Evolutionary conservation across 1,140 invertebrate species (phyloP).

Genomic region (Caenorhabditis tropicalis): DNA sequence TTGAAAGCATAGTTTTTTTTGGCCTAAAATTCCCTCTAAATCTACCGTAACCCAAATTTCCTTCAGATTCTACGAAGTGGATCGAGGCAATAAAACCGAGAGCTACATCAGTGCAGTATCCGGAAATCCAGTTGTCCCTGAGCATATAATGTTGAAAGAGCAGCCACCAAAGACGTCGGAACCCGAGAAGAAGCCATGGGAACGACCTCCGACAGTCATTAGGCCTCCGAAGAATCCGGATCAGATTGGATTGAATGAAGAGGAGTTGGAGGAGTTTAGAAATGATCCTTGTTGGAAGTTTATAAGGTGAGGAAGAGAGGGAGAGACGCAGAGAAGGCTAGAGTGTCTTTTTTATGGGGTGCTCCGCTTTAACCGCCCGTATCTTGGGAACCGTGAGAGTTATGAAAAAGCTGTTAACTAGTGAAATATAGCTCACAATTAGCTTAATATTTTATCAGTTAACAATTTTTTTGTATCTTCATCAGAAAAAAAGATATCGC

Average conservation of each 20-base stretch:
- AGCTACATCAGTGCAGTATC: slow-evolving; percentile 56
- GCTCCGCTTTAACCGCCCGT: no score
- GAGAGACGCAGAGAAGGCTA: no score
- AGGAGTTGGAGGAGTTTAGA: slow-evolving; percentile 60
- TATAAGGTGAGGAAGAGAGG: slow-evolving; percentile 48
- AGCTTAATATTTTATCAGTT: no score
- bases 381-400: no score
- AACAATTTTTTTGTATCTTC: no score
- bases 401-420: no score
- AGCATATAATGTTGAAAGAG: neutral
- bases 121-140: slow-evolving; percentile 45
- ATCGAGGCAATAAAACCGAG: slow-evolving; percentile 57
- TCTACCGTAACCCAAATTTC: no score
- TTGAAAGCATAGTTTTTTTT: no score
- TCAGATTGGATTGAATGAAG: slow-evolving; percentile 57
- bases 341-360: no score
- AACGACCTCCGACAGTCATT: neutral
- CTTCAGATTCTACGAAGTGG: slow-evolving; percentile 48
- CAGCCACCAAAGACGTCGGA: neutral
- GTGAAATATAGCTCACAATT: no score
- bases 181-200: neutral
- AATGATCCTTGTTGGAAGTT: slow-evolving; percentile 63
- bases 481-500: no score
- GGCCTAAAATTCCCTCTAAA: neutral
- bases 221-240: slow-evolving; percentile 19